Evolutionary conservation across 2,113 vertebrate species (phyloP).

Genomic region (Galeopterus variegatus): DNA sequence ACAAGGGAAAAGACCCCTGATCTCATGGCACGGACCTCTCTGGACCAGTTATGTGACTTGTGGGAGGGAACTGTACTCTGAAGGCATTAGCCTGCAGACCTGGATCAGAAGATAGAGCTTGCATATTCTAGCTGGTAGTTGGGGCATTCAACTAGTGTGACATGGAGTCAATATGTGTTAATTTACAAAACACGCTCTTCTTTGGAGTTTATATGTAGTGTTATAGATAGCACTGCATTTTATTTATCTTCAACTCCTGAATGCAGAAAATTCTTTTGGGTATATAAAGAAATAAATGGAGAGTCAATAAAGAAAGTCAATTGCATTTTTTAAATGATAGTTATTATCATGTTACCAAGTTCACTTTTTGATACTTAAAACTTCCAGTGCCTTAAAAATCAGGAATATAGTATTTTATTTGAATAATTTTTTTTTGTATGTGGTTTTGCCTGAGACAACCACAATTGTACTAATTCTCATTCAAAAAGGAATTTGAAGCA

Average conservation of each 20-base stretch:
- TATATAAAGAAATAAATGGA: background rate
- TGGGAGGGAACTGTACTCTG: background rate
- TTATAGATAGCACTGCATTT: background rate
- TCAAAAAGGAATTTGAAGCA: background rate
- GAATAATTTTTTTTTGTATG: background rate
- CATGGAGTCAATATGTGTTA: background rate
- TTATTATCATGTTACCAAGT: background rate
- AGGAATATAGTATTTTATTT: background rate
- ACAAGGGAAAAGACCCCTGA: background rate
- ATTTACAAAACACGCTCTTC: background rate
- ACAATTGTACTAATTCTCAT: background rate
- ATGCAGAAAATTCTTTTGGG: background rate
- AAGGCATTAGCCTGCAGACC: background rate
- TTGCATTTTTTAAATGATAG: background rate
- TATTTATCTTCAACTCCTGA: constrained; percentile 1
- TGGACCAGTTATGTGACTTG: background rate
- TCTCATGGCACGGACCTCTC: background rate
- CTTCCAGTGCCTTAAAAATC: background rate
- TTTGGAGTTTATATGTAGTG: background rate
- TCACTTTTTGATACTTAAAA: background rate
- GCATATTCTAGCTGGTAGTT: background rate
- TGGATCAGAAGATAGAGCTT: background rate
- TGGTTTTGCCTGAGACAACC: background rate
- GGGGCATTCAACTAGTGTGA: background rate
- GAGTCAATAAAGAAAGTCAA: background rate